Conservation (phyloP, 2,888 invertebrate genomes). For the Andrena hattorfiana region DNA sequence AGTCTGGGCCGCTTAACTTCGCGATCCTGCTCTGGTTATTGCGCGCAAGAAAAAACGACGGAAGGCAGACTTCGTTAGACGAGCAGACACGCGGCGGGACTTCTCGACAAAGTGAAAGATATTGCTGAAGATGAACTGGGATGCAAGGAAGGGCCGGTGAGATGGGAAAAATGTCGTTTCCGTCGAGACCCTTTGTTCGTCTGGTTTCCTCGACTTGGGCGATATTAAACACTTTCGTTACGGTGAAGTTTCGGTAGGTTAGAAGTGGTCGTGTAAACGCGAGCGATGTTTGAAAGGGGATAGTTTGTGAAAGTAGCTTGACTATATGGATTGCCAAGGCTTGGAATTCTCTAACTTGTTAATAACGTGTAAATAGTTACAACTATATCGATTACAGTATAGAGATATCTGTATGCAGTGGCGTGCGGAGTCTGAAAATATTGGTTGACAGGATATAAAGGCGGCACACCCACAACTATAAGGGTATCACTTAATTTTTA, state of each 20-base stretch:
- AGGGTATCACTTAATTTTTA: no score
- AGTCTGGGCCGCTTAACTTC: constrained; percentile 36
- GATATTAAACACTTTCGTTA: background rate
- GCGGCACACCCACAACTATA: no score
- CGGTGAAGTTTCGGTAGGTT: background rate
- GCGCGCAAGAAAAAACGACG: constrained; percentile 33
- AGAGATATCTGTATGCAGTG: no score
- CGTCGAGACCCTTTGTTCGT: background rate
- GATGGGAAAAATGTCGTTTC: background rate
- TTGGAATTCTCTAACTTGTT: no score
- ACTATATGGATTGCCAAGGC: no score
- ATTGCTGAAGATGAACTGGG: background rate
- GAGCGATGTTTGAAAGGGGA: background rate
- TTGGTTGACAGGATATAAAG: no score
- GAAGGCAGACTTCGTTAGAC: background rate
- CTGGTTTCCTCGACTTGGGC: background rate
- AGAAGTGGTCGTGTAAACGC: background rate
- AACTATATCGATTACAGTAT: no score
- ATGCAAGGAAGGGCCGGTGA: background rate
- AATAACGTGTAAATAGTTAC: no score
- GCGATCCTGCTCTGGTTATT: constrained; percentile 37
- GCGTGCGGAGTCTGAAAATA: no score
- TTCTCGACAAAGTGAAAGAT: background rate
- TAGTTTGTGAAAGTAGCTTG: no score
- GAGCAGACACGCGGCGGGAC: no score